Evolutionary conservation across 2,888 invertebrate genomes (phyloP), one percentile per base, ranked within the genome.

Genomic region (Rutpela maculata): DNA sequence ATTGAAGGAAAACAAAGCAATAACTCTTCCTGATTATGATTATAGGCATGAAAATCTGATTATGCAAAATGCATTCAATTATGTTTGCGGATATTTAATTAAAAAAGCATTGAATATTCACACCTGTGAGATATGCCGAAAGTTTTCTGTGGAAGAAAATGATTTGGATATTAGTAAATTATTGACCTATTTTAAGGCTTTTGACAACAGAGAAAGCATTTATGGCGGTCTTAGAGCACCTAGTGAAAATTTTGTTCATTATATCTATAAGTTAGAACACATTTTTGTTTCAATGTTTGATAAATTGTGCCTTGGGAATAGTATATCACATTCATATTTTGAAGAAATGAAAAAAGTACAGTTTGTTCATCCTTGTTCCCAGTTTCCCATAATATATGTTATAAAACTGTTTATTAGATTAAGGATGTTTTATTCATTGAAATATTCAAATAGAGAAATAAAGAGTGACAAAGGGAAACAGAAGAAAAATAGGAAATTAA

Each of bases 381-480:
- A n/a, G n/a, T n/a, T n/a, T n/a, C n/a, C n/a, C n/a, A n/a, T n/a
- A n/a, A n/a, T n/a, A n/a, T n/a, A n/a, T n/a, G n/a, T n/a, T n/a
- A n/a, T n/a, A n/a, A n/a, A n/a, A n/a, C n/a, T n/a, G n/a, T n/a
- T n/a, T n/a, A n/a, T n/a, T n/a, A n/a, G n/a, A n/a, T n/a, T n/a
- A n/a, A n/a, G n/a, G n/a, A n/a, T n/a, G n/a, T n/a, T n/a, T n/a
- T n/a, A n/a, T n/a, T n/a, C n/a, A n/a, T n/a, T n/a, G n/a, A 50
- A 62, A 74, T 68, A 56, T 55, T n/a, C 26, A 26, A 74, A 68
- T 60, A 60, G 67, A 60, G 50, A 56, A 17, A 56, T 56, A 67
- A 35, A 38, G 11, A 74, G 11, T 22, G 18, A 55, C n/a, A 50
- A 74, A 68, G 59, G 55, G 57, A 66, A 66, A 59, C 74, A 67